Evolutionary conservation across 2,113 vertebrate species (phyloP).

Genomic region (Genyomyrus donnyi): DNA sequence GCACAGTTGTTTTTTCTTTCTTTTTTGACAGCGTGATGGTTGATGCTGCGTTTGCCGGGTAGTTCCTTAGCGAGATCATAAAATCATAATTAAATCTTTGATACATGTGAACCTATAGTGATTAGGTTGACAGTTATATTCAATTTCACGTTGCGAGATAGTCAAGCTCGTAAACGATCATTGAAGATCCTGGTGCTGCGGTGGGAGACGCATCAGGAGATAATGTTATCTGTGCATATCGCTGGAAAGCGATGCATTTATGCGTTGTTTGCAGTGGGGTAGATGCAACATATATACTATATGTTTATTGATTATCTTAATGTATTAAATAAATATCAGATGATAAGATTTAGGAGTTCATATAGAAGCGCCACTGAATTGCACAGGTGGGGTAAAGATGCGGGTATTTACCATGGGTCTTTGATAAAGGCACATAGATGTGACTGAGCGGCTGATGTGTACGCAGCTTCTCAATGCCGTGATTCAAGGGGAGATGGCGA

Average conservation of each 20-base stretch:
- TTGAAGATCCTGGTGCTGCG: neutral
- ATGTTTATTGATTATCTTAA: neutral
- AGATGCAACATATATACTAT: neutral
- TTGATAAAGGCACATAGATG: neutral
- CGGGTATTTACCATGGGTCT: neutral
- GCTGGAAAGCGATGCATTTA: neutral
- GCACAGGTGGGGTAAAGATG: neutral
- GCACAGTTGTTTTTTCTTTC: neutral
- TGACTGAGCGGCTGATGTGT: neutral
- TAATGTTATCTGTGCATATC: neutral
- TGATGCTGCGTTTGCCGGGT: neutral
- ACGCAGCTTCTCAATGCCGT: neutral
- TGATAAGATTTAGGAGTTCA: neutral
- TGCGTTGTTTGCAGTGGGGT: neutral
- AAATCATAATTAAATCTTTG: neutral
- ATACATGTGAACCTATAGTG: neutral
- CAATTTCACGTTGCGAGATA: neutral
- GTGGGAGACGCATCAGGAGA: neutral
- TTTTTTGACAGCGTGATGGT: neutral
- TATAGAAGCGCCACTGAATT: neutral
- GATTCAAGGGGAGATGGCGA: neutral
- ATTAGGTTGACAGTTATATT: neutral
- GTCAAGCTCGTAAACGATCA: neutral
- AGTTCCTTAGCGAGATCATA: neutral
- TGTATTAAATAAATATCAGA: neutral